Evolutionary conservation across 1,140 invertebrate genomes (phyloP).

Genomic region (Orchesella cincta): DNA sequence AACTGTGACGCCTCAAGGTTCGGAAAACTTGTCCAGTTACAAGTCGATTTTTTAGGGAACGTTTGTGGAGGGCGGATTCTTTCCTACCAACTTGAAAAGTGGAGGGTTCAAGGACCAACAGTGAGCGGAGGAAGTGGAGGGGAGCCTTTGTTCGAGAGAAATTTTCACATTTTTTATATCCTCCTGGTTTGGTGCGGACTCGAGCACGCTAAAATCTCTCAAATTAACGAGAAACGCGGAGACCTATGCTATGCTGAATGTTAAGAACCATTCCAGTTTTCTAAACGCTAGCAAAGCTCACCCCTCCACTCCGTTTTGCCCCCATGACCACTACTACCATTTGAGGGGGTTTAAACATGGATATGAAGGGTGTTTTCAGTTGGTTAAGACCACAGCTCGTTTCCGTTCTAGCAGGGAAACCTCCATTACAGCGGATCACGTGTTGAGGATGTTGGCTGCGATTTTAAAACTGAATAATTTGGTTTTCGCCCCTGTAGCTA

Average conservation of each 20-base stretch:
- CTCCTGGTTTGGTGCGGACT: constrained; percentile 76
- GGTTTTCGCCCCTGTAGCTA: constrained; percentile 77
- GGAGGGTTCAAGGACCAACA: background rate
- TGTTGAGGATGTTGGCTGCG: constrained; percentile 77
- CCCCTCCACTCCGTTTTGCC: background rate
- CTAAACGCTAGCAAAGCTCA: background rate
- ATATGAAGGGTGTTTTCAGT: constrained; percentile 41
- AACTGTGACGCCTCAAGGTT: constrained; percentile 18
- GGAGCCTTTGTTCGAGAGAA: constrained; percentile 65
- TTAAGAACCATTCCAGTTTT: background rate
- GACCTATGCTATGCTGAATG: constrained; percentile 11
- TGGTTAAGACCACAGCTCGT: constrained; percentile 14
- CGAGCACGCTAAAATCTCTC: constrained; percentile 67
- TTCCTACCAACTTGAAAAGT: constrained; percentile 35
- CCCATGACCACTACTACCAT: constrained; percentile 33
- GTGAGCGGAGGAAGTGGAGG: constrained; percentile 56
- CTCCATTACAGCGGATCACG: constrained; percentile 54
- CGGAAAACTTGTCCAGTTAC: constrained; percentile 22
- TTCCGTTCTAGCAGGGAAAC: background rate
- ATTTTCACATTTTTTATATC: constrained; percentile 90
- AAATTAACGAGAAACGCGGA: background rate
- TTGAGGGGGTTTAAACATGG: constrained; percentile 54
- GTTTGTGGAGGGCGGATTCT: constrained; percentile 11
- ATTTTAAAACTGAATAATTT: constrained; percentile 85
- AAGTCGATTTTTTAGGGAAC: constrained; percentile 16